Evolutionary conservation across 2,888 invertebrate species (phyloP), one percentile per base, ranked within the genome.

Genomic region (Brachypterus glaber): DNA sequence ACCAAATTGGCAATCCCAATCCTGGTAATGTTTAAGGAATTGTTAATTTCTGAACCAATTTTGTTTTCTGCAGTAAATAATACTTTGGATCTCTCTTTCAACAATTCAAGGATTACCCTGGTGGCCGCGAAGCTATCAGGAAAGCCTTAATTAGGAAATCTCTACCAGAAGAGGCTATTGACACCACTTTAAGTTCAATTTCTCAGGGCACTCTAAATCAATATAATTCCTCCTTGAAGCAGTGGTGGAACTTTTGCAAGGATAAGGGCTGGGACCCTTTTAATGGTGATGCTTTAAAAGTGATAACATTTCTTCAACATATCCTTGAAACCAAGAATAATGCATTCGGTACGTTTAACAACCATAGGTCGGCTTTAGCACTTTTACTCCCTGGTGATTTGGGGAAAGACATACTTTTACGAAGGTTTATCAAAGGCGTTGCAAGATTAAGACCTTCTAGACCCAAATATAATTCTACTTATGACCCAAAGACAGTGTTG

Each of bases 1-100:
- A n/a, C 29, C 29, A 7, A 29, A n/a, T n/a, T 29, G 29, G 29
- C 29, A n/a, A n/a, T 29, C 29, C 4, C 29, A 29, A n/a, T 13
- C 29, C 12, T 29, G 29, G 29, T 29, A 29, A 7, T 29, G n/a
- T 29, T 29, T 11, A 29, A 4, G 8, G 29, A 29, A 29, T 29
- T 29, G 29, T n/a, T 29, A 4, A 13, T 29, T 29, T 7, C 9
- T 11, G n/a, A n/a, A n/a, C n/a, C n/a, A n/a, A n/a, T n/a, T n/a
- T n/a, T n/a, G n/a, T n/a, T n/a, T n/a, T n/a, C n/a, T n/a, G n/a
- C n/a, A n/a, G n/a, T n/a, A n/a, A n/a, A n/a, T n/a, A n/a, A n/a
- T n/a, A n/a, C n/a, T n/a, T n/a, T n/a, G n/a, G n/a, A n/a, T n/a
- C n/a, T n/a, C n/a, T n/a, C n/a, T n/a, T n/a, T n/a, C n/a, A n/a